Percentiles rank a stretch among this genome's conserved stretches.
phyloP scores from a whole-genome alignment of 2,113 vertebrate genomes.

The Serranochromis macrocephalus region DNA sequence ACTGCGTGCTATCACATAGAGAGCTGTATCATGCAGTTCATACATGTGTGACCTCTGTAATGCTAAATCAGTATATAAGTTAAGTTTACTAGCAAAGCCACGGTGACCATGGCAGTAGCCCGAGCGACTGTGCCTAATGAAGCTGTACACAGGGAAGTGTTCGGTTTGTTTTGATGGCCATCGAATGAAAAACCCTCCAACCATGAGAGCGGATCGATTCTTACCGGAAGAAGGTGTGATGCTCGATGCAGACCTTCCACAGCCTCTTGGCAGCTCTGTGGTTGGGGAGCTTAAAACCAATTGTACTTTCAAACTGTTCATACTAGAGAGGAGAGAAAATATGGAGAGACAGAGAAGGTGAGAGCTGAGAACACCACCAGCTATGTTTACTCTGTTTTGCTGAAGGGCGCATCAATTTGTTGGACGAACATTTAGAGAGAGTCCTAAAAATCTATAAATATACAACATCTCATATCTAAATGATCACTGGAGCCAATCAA shows the following conservation, averaged over 20 bases:
- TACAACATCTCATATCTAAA: neutral
- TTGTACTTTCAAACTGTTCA: slow-evolving; percentile 98
- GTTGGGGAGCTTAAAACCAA: slow-evolving; percentile 97
- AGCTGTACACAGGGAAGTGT: neutral
- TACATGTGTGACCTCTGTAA: neutral
- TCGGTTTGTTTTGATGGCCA: neutral
- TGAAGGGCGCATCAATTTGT: neutral
- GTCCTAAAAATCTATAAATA: neutral
- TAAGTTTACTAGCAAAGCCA: neutral
- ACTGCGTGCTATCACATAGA: neutral
- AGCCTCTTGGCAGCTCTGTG: slow-evolving; percentile 95
- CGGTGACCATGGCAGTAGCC: neutral
- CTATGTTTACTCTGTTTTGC: neutral
- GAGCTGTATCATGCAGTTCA: neutral
- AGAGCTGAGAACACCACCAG: neutral
- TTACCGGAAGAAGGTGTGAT: slow-evolving; percentile 98
- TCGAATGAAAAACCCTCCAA: neutral
- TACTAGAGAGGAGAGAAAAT: slow-evolving; percentile 69
- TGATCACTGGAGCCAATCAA: neutral
- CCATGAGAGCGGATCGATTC: neutral
- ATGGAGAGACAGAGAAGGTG: neutral
- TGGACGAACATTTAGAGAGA: neutral
- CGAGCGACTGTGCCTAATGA: neutral
- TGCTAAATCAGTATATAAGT: neutral
- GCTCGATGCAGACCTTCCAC: slow-evolving; percentile 99